Conservation (phyloP, 2,113 vertebrate species). For the Dendropsophus ebraccatus region DNA sequence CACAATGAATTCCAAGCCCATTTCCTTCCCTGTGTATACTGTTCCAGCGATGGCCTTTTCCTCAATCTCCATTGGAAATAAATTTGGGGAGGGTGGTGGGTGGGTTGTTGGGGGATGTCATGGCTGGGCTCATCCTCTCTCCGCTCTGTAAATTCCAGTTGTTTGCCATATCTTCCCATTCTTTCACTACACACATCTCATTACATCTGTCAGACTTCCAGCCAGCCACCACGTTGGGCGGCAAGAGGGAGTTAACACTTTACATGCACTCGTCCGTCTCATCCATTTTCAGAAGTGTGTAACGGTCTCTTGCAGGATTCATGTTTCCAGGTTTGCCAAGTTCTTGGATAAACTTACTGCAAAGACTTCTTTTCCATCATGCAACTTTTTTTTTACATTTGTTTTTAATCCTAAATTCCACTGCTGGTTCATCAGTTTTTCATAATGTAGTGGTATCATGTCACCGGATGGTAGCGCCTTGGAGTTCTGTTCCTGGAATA, state of each 20-base stretch:
- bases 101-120: not conserved
- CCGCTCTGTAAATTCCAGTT: conserved; percentile 26
- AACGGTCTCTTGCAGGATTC: conserved; percentile 58
- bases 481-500: too few relatives aligned
- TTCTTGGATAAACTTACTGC: conserved; percentile 58
- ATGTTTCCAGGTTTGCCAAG: conserved; percentile 57
- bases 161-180: conserved; percentile 50
- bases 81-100: conserved; percentile 20
- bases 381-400: not conserved
- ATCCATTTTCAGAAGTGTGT: conserved; percentile 11
- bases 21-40: conserved; percentile 27
- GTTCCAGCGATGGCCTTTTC: conserved; percentile 39
- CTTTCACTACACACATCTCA: conserved; percentile 34
- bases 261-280: not conserved
- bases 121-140: conserved; percentile 35
- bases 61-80: conserved; percentile 22
- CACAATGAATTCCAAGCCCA: conserved; percentile 36
- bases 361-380: conserved; percentile 49
- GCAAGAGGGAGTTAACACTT: not conserved
- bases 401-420: conserved; percentile 19
- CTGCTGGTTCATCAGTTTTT: not conserved
- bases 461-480: not conserved
- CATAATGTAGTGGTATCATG: not conserved
- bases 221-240: not conserved
- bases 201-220: conserved; percentile 39